phyloP scores from a whole-genome alignment of 2,797 vertebrate species.

The Gorsachius magnificus region DNA sequence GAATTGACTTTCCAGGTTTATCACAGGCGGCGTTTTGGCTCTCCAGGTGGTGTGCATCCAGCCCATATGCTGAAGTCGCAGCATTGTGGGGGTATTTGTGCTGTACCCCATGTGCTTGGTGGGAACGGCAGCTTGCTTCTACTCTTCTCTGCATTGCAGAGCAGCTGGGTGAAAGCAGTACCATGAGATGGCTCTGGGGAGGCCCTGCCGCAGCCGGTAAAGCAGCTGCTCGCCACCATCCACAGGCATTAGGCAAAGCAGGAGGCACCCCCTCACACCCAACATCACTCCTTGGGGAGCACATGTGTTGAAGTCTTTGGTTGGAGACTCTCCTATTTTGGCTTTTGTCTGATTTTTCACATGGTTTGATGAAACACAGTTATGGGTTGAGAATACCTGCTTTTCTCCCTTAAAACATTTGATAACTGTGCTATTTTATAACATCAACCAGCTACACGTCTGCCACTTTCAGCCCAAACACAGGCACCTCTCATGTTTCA shows the following conservation, averaged over 20 bases:
- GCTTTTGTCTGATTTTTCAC: not conserved
- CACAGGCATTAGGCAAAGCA: not conserved
- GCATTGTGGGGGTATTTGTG: accelerated
- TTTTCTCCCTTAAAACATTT: not conserved
- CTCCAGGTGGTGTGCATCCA: accelerated
- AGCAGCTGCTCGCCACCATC: not conserved
- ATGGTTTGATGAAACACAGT: not conserved
- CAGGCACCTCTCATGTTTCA: not conserved
- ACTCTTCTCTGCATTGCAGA: not conserved
- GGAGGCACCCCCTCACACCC: not conserved
- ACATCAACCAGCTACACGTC: not conserved
- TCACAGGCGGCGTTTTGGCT: not conserved
- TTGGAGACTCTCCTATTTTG: not conserved
- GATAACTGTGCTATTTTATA: not conserved
- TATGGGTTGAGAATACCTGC: not conserved
- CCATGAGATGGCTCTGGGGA: not conserved
- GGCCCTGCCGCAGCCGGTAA: not conserved
- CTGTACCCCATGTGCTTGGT: not conserved
- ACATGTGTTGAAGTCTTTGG: not conserved
- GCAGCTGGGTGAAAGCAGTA: not conserved
- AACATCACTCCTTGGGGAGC: accelerated
- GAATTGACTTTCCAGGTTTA: not conserved
- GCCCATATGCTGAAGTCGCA: accelerated
- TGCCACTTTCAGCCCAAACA: not conserved
- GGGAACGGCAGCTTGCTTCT: not conserved